A percentile compares a stretch with the other conserved stretches of the same genome.
Conservation (phyloP, 2,888 invertebrate genomes). For the Agrochola lychnidis region DNA sequence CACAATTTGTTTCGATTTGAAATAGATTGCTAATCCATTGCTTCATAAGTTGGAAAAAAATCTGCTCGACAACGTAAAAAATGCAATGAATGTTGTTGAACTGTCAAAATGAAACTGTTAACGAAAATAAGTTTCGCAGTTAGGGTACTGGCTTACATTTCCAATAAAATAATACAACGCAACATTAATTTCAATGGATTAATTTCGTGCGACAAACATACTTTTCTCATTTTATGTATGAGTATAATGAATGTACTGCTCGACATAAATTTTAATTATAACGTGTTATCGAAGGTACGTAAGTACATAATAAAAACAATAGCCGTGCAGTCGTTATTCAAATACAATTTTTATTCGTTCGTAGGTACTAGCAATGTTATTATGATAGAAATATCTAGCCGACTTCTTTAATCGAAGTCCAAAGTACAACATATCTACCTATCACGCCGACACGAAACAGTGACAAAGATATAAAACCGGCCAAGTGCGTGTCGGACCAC, state of each 20-base stretch:
- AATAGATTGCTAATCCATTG: too few relatives aligned
- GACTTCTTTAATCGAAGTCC: not conserved
- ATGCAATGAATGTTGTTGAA: too few relatives aligned
- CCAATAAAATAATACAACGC: not conserved
- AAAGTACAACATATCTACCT: not conserved
- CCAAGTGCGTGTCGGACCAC: too few relatives aligned
- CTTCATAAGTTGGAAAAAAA: too few relatives aligned
- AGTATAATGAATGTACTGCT: not conserved
- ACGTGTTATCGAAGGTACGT: slow-evolving; percentile 17
- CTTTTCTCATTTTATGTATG: not conserved
- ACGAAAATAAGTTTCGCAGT: too few relatives aligned
- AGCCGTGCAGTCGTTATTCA: slow-evolving; percentile 16
- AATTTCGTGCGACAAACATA: slow-evolving; percentile 15
- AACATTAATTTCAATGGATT: too few relatives aligned
- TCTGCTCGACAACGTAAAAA: too few relatives aligned
- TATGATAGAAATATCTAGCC: not conserved
- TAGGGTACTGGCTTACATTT: not conserved
- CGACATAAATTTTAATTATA: slow-evolving; percentile 36
- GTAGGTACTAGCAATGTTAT: not conserved
- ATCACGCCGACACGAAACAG: not conserved
- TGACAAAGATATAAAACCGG: too few relatives aligned
- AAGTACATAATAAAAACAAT: slow-evolving; percentile 28
- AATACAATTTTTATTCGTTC: not conserved
- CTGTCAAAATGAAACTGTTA: too few relatives aligned
- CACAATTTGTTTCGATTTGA: too few relatives aligned